Percentiles rank a stretch among this genome's conserved stretches.
Evolutionary conservation across 1,140 invertebrate genomes (phyloP).

Genomic region (Eumeta japonica): DNA sequence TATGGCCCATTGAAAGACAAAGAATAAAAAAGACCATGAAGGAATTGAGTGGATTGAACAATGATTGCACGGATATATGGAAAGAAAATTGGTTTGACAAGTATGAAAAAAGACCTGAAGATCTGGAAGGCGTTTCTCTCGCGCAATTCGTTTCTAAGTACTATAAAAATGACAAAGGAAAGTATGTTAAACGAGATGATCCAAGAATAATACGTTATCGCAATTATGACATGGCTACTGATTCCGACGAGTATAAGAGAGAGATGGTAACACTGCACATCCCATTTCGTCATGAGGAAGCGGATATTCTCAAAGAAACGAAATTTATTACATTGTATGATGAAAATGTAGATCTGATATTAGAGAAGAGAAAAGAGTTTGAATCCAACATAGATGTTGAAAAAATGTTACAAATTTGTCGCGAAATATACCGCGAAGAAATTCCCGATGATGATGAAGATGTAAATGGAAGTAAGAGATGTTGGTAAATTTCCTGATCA

Average conservation of each 20-base stretch:
- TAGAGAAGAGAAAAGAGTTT: conserved; percentile 20
- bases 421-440: conserved; percentile 17
- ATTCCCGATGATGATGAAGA: no score
- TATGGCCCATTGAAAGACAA: no score
- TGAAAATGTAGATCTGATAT: conserved; percentile 16
- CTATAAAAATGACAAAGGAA: conserved; percentile 12
- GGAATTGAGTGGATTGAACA: no score
- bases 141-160: conserved; percentile 21
- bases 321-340: conserved; percentile 22
- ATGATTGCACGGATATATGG: no score
- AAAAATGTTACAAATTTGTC: conserved; percentile 18
- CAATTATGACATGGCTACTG: conserved; percentile 25
- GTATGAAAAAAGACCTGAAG: no score
- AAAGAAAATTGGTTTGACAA: no score
- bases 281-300: conserved; percentile 25
- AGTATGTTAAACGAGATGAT: conserved; percentile 10
- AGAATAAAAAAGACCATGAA: no score
- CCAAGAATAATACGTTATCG: conserved; percentile 23
- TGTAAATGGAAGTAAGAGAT: no score
- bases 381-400: conserved; percentile 19
- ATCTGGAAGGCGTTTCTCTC: no score
- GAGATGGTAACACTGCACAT: conserved; percentile 30
- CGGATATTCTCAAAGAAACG: conserved; percentile 21
- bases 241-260: conserved; percentile 24
- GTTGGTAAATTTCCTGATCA: no score